Evolutionary conservation across 2,113 vertebrate species (phyloP).

Genomic region (Ceyx margarethae): DNA sequence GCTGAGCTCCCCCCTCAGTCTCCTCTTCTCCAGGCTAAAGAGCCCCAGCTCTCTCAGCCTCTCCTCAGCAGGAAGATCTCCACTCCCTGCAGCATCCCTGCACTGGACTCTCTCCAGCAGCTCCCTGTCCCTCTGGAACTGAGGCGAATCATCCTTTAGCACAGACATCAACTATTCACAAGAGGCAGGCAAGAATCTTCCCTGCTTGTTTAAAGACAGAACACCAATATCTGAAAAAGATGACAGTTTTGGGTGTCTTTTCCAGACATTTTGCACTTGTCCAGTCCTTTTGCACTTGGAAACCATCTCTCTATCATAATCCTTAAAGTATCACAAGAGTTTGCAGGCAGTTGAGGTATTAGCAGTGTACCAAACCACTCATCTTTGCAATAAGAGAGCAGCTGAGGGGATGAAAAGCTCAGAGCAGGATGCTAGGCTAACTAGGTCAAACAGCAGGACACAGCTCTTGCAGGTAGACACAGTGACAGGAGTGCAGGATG

Average conservation of each 20-base stretch:
- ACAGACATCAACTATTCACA: not conserved
- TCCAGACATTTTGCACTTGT: not conserved
- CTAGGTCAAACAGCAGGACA: not conserved
- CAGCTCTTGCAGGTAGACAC: not conserved
- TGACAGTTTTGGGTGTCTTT: not conserved
- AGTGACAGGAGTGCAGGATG: not conserved
- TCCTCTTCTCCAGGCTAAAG: too few relatives aligned
- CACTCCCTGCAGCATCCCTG: too few relatives aligned
- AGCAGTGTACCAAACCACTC: not conserved
- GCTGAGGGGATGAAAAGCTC: not conserved
- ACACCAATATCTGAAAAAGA: not conserved
- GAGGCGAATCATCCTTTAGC: not conserved
- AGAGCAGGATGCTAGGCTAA: not conserved
- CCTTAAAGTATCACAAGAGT: rapidly evolving
- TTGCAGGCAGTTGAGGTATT: not conserved
- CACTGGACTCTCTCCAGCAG: too few relatives aligned
- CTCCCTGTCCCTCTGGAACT: too few relatives aligned
- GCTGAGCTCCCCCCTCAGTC: too few relatives aligned
- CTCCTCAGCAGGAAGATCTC: too few relatives aligned
- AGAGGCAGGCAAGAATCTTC: not conserved
- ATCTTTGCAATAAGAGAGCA: not conserved
- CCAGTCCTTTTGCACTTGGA: not conserved
- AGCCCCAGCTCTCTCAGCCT: too few relatives aligned
- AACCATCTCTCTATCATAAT: not conserved
- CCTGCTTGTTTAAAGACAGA: not conserved